These are phyloP conservation scores for Avahi laniger DNA, from an alignment of 2,797 vertebrate species.

Conservation along the genomic window DNA sequence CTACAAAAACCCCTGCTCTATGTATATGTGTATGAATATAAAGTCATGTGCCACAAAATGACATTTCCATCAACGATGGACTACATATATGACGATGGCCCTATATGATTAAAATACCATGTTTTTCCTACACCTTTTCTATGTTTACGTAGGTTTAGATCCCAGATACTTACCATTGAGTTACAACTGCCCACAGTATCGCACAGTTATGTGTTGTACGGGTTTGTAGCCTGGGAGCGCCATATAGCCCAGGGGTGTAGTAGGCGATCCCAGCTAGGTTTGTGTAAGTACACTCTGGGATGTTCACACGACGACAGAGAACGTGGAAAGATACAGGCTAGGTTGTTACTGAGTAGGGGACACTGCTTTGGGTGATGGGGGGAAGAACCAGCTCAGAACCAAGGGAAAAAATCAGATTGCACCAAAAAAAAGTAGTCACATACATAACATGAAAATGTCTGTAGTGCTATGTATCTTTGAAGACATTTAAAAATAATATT, in stretches of 20 bases:
- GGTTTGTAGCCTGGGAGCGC: background rate
- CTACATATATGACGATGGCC: background rate
- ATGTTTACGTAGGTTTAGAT: background rate
- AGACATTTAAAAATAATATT: background rate
- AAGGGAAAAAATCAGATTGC: background rate
- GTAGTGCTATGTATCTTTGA: background rate
- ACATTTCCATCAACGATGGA: background rate
- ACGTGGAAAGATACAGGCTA: background rate
- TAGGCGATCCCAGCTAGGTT: background rate
- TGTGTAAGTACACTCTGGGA: background rate
- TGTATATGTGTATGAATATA: background rate
- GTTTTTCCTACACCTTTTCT: background rate
- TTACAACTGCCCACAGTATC: background rate
- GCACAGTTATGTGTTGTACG: background rate
- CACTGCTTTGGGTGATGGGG: too few species aligned
- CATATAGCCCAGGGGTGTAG: too few species aligned
- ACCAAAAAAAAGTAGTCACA: background rate
- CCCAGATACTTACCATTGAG: rapidly evolving
- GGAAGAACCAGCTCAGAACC: background rate
- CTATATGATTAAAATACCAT: background rate
- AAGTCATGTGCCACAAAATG: background rate
- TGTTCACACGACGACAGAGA: background rate
- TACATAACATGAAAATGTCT: background rate
- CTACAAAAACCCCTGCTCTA: background rate
- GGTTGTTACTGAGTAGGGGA: rapidly evolving